A percentile compares a stretch with the other conserved stretches of the same genome.
Conservation (phyloP, 2,888 invertebrate genomes). For the Drosophila yooni region DNA sequence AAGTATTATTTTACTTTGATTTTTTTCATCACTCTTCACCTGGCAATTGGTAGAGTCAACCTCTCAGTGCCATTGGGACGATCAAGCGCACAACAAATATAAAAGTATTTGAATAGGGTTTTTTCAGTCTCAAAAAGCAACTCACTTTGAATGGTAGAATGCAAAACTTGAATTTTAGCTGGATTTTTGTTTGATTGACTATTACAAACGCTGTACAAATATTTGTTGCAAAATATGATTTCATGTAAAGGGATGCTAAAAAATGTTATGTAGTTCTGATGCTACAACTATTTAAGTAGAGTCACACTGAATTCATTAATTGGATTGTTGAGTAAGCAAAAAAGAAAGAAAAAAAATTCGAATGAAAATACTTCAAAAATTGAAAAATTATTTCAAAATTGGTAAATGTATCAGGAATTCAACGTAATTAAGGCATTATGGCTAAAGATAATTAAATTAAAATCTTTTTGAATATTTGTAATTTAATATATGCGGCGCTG, state of each 20-base stretch:
- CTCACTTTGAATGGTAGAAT: not conserved
- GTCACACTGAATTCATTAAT: not conserved
- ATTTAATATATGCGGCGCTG: not conserved
- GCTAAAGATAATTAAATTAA: not conserved
- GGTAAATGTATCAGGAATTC: not conserved
- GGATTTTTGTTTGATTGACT: constrained; percentile 20
- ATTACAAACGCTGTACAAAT: constrained; percentile 20
- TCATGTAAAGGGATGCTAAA: constrained; percentile 1
- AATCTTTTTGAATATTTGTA: not conserved
- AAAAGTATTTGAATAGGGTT: constrained; percentile 19
- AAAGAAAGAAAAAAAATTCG: fast-evolving
- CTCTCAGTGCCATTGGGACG: constrained; percentile 21
- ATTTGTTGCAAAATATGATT: constrained; percentile 13
- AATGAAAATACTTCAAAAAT: not conserved
- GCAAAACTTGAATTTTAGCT: constrained; percentile 23
- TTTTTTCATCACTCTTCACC: constrained; percentile 55
- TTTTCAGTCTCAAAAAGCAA: constrained; percentile 12
- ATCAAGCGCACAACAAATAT: constrained; percentile 22
- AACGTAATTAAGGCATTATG: not conserved
- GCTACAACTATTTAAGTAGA: not conserved
- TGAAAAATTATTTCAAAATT: not conserved
- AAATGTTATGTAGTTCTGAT: not conserved
- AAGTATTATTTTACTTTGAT: constrained; percentile 58
- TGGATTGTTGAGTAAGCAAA: not conserved
- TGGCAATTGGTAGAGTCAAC: constrained; percentile 62